Conservation (phyloP, 2,113 vertebrate genomes). For the Centropristis striata region DNA sequence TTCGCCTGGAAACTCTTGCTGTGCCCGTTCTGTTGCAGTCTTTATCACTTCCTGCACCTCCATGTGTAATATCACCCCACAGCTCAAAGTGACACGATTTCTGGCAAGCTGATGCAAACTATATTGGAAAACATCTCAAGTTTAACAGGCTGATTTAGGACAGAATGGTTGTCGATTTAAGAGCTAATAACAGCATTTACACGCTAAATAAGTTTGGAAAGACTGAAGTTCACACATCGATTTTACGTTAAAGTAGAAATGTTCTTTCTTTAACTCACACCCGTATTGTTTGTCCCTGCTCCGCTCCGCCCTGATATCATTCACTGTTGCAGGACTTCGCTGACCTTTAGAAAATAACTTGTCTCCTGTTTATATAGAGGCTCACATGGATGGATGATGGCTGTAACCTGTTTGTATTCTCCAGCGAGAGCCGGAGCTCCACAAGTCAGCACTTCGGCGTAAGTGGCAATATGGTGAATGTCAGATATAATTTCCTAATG, state of each 20-base stretch:
- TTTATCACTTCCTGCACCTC: background rate
- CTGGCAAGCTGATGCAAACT: background rate
- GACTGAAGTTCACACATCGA: background rate
- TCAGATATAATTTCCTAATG: constrained; percentile 36
- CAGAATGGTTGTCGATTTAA: too few relatives aligned
- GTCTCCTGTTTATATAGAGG: constrained; percentile 14
- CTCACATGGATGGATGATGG: constrained; percentile 55
- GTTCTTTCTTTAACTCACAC: too few relatives aligned
- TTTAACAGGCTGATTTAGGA: background rate
- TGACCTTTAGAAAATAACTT: constrained; percentile 55
- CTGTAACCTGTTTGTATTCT: constrained; percentile 8
- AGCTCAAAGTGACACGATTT: too few relatives aligned
- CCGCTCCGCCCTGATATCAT: background rate
- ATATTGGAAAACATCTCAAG: too few relatives aligned
- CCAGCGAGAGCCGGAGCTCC: background rate
- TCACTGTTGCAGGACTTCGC: constrained; percentile 24
- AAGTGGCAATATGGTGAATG: constrained; percentile 46
- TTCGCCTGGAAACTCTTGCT: too few relatives aligned
- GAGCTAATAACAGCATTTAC: too few relatives aligned
- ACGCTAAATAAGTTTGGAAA: background rate
- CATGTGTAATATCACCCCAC: background rate
- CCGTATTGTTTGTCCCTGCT: too few relatives aligned
- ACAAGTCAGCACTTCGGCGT: constrained; percentile 37
- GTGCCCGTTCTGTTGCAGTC: background rate
- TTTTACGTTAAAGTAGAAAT: too few relatives aligned